Evolutionary conservation across 2,113 vertebrate genomes (phyloP).

Genomic region (Xenopus borealis): DNA sequence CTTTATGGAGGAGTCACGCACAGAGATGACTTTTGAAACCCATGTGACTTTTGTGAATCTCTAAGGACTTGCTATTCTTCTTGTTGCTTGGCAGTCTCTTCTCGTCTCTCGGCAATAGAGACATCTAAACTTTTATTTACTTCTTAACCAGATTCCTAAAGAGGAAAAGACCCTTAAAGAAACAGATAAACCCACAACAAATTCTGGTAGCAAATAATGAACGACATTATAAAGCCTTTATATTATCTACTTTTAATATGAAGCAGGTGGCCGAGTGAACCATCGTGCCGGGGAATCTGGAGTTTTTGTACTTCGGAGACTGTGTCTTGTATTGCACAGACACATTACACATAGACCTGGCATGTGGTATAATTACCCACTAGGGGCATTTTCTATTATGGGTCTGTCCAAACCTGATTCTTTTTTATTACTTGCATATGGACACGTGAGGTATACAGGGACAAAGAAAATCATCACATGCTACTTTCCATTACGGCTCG

Average conservation of each 20-base stretch:
- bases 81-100: too few relatives aligned
- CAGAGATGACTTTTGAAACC: too few relatives aligned
- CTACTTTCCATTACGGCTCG: background rate
- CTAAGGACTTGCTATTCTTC: too few relatives aligned
- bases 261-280: slow-evolving; percentile 9
- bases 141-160: too few relatives aligned
- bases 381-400: slow-evolving; percentile 26
- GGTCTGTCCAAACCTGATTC: background rate
- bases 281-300: background rate
- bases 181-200: too few relatives aligned
- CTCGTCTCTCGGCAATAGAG: too few relatives aligned
- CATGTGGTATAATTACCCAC: slow-evolving; percentile 33
- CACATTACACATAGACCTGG: slow-evolving; percentile 32
- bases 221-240: background rate
- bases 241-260: slow-evolving; percentile 10
- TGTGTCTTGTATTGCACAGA: slow-evolving; percentile 5
- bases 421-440: slow-evolving; percentile 27
- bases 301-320: too few relatives aligned
- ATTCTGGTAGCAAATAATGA: slow-evolving; percentile 8
- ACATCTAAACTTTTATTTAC: too few relatives aligned
- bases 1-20: too few relatives aligned
- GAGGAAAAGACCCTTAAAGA: too few relatives aligned
- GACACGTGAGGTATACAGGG: background rate
- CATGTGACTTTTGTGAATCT: too few relatives aligned
- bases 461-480: background rate